Evolutionary conservation across 2,797 vertebrate species (phyloP).

Genomic region (Sebastiscus tertius): DNA sequence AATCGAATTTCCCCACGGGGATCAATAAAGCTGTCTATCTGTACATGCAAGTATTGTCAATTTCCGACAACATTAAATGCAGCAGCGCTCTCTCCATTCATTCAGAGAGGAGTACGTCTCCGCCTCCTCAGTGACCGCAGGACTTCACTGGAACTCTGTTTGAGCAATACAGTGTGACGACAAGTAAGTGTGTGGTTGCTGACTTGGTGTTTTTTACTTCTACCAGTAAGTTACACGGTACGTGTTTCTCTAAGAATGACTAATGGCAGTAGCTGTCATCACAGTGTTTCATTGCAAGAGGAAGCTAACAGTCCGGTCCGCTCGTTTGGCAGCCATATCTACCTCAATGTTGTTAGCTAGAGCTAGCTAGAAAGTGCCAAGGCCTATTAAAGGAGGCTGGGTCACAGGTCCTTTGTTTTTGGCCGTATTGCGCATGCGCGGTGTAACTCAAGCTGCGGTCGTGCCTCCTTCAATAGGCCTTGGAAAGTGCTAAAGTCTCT

Average conservation of each 20-base stretch:
- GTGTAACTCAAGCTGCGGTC: too few relatives aligned
- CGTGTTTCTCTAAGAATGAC: not conserved
- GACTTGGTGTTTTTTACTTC: not conserved
- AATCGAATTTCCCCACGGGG: too few relatives aligned
- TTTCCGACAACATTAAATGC: not conserved
- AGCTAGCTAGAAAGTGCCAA: not conserved
- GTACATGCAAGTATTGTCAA: not conserved
- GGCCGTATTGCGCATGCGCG: too few relatives aligned
- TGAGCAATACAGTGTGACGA: not conserved
- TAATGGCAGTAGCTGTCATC: too few relatives aligned
- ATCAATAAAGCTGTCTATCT: too few relatives aligned
- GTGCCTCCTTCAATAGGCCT: too few relatives aligned
- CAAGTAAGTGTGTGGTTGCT: conserved; percentile 40
- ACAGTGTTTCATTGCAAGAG: rapidly evolving
- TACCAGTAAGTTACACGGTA: not conserved
- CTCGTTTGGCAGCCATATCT: not conserved
- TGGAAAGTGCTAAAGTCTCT: not conserved
- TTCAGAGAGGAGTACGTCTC: not conserved
- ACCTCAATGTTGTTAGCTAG: not conserved
- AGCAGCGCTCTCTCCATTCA: not conserved
- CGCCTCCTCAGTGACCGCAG: not conserved
- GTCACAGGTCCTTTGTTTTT: too few relatives aligned
- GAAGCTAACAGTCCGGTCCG: not conserved
- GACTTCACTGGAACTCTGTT: too few relatives aligned
- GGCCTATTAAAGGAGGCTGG: rapidly evolving